Percentiles rank a stretch among this genome's conserved stretches.
Evolutionary conservation across 2,888 invertebrate genomes (phyloP).

Genomic region (Nemurella pictetii): DNA sequence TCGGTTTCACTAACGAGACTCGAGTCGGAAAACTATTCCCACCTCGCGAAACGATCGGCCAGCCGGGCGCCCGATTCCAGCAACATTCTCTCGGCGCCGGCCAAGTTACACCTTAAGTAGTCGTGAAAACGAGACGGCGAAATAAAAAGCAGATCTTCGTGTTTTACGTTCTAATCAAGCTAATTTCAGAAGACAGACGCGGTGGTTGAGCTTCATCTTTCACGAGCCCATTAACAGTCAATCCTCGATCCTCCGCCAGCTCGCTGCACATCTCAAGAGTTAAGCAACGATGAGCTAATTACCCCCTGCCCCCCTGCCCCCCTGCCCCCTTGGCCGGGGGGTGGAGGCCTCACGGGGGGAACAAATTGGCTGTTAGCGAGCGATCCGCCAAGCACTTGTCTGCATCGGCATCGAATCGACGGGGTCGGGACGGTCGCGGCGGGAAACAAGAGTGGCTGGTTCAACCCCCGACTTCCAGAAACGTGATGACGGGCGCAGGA

Average conservation of each 20-base stretch:
- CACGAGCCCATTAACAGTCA: not conserved
- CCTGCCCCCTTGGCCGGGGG: not conserved
- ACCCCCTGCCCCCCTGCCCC: not conserved
- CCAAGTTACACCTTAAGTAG: not conserved
- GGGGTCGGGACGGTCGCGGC: not conserved
- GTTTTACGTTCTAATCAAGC: not conserved
- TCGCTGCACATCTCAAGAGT: not conserved
- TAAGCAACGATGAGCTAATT: not conserved
- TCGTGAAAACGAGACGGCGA: not conserved
- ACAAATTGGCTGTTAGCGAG: not conserved
- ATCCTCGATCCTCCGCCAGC: not conserved
- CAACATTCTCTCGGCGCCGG: too few relatives aligned
- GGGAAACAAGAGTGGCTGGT: not conserved
- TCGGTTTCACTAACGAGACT: too few relatives aligned
- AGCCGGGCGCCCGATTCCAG: too few relatives aligned
- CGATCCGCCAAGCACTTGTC: not conserved
- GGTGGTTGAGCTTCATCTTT: not conserved
- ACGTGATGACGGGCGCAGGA: too few relatives aligned
- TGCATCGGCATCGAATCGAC: too few relatives aligned
- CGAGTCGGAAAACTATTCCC: too few relatives aligned
- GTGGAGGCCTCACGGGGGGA: not conserved
- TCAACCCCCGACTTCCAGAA: too few relatives aligned
- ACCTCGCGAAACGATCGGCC: too few relatives aligned
- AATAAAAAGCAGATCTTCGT: not conserved
- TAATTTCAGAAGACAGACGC: not conserved